phyloP scores from a whole-genome alignment of 2,797 vertebrate species.

The Notoglanidium macrostoma region DNA sequence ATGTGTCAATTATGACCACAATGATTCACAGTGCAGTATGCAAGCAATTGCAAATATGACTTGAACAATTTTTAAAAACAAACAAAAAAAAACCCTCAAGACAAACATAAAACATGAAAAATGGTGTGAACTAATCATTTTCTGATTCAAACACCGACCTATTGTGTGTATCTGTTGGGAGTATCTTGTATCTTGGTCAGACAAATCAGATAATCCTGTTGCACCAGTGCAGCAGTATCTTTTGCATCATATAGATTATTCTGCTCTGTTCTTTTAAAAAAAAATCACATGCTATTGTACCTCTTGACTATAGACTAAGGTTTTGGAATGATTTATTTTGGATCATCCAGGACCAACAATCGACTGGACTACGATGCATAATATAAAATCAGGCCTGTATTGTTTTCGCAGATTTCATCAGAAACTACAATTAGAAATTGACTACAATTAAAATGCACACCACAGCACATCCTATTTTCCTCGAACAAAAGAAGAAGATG shows the following conservation, averaged over 20 bases:
- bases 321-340: not conserved
- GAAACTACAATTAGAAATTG: not conserved
- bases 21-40: not conserved
- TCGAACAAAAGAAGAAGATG: constrained; percentile 4
- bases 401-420: not conserved
- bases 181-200: not conserved
- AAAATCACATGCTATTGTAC: no score
- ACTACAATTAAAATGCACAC: constrained; percentile 15
- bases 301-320: not conserved
- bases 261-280: not conserved
- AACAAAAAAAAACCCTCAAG: not conserved
- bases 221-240: not conserved
- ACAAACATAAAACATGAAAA: not conserved
- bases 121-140: not conserved
- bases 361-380: not conserved
- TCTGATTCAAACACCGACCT: not conserved
- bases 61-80: not conserved
- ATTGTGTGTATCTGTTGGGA: not conserved
- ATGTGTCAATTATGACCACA: not conserved
- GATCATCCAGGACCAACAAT: not conserved
- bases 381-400: not conserved
- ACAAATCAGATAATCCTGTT: not conserved
- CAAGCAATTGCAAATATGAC: not conserved
- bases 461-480: not conserved
- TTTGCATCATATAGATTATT: not conserved